Conservation (phyloP, 2,888 invertebrate species). For the Boloria euphrosyne region DNA sequence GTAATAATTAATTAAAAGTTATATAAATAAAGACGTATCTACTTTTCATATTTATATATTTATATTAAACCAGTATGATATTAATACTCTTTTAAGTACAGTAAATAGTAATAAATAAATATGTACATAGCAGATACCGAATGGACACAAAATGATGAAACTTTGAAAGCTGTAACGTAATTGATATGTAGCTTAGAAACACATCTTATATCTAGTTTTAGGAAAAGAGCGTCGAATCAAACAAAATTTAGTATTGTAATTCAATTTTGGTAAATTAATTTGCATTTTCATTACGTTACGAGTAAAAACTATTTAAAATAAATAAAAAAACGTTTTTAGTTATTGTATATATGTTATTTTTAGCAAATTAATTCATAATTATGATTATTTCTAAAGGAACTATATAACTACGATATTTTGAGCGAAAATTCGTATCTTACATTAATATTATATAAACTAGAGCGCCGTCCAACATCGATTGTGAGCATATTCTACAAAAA, state of each 20-base stretch:
- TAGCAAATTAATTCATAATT: constrained; percentile 10
- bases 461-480: background rate
- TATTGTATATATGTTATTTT: background rate
- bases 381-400: constrained; percentile 70
- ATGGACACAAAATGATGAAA: background rate
- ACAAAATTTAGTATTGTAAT: background rate
- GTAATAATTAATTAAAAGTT: too few species aligned
- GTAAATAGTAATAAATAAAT: constrained; percentile 15
- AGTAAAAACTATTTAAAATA: too few species aligned
- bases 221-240: background rate
- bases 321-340: too few species aligned
- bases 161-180: constrained; percentile 19
- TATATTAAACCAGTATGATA: constrained; percentile 7
- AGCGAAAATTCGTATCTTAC: constrained; percentile 49
- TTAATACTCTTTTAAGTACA: constrained; percentile 19
- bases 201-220: constrained; percentile 26
- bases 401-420: constrained; percentile 64
- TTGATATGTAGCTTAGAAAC: constrained; percentile 25
- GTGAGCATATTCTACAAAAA: background rate
- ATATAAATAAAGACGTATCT: constrained; percentile 5
- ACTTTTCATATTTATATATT: background rate
- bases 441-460: background rate
- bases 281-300: too few species aligned
- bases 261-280: background rate
- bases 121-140: constrained; percentile 11